A percentile compares a stretch with the other conserved stretches of the same genome.
Conservation (phyloP, 2,888 invertebrate genomes). For the Morinoia aosen region DNA sequence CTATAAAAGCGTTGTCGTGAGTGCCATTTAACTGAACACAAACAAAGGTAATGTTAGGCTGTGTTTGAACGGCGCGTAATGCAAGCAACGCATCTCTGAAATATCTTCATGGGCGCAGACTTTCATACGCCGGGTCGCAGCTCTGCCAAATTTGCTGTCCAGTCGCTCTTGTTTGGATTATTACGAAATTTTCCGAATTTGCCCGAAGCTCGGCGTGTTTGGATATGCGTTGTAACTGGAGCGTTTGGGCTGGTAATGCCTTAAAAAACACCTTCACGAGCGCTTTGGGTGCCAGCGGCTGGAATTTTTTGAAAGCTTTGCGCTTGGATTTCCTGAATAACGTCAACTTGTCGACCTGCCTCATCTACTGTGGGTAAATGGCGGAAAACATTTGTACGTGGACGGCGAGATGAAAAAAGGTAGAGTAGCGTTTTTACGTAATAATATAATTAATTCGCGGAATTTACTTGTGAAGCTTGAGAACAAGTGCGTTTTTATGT, state of each 20-base stretch:
- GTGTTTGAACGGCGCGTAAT: constrained; percentile 26
- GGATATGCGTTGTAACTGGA: constrained; percentile 1
- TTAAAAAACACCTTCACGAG: not conserved
- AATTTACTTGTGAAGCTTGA: not conserved
- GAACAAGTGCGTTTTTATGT: not conserved
- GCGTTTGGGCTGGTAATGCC: not conserved
- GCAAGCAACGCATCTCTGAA: constrained; percentile 21
- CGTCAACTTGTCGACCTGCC: not conserved
- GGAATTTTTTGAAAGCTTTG: not conserved
- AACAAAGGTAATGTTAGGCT: constrained; percentile 39
- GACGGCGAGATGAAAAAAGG: not conserved
- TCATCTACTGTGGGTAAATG: not conserved
- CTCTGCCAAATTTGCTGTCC: not conserved
- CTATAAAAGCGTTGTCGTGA: constrained; percentile 27
- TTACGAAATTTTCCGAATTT: not conserved
- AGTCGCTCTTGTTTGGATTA: constrained; percentile 3
- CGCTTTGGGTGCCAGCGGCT: not conserved
- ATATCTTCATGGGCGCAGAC: not conserved
- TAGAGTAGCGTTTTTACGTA: not conserved
- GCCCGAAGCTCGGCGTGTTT: not conserved
- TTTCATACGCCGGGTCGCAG: not conserved
- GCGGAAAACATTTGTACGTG: not conserved
- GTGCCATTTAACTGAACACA: constrained; percentile 32
- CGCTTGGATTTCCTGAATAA: not conserved
- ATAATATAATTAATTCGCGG: not conserved